phyloP scores from a whole-genome alignment of 2,888 invertebrate genomes.

The Epistrophe eligans region DNA sequence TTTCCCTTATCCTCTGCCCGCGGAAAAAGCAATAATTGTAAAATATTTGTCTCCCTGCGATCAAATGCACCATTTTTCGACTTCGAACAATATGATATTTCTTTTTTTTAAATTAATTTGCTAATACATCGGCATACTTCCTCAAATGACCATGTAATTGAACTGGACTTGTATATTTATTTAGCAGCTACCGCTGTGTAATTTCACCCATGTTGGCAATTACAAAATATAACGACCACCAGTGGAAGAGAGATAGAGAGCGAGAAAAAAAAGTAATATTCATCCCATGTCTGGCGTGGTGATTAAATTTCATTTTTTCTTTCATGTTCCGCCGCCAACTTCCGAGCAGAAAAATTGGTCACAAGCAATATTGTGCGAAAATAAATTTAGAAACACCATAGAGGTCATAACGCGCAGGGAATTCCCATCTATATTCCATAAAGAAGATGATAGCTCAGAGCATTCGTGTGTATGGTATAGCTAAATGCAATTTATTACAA shows the following conservation, averaged over 20 bases:
- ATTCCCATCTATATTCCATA: constrained; percentile 12
- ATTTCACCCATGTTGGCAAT: constrained; percentile 58
- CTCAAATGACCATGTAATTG: constrained; percentile 45
- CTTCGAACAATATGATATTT: neutral
- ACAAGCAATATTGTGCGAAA: constrained; percentile 40
- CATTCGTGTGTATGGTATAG: constrained; percentile 29
- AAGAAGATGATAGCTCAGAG: constrained; percentile 19
- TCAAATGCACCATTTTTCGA: neutral
- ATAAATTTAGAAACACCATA: constrained; percentile 42
- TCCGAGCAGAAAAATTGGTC: neutral
- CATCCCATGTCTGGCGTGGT: constrained; percentile 49
- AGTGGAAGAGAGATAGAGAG: neutral
- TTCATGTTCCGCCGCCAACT: neutral
- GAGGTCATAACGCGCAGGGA: constrained; percentile 44
- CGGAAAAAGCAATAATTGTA: neutral
- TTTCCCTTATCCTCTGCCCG: neutral
- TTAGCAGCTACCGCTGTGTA: constrained; percentile 43
- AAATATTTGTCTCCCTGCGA: neutral
- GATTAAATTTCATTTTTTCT: constrained; percentile 48
- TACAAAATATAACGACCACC: constrained; percentile 11
- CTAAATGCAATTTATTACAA: constrained; percentile 72
- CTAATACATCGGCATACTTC: neutral
- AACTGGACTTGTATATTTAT: constrained; percentile 45
- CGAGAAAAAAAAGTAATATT: constrained; percentile 22
- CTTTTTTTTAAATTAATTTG: constrained; percentile 2